Percentiles rank a stretch among this genome's conserved stretches.
Evolutionary conservation across 1,140 invertebrate species (phyloP).

Genomic region (Eupeodes corollae): DNA sequence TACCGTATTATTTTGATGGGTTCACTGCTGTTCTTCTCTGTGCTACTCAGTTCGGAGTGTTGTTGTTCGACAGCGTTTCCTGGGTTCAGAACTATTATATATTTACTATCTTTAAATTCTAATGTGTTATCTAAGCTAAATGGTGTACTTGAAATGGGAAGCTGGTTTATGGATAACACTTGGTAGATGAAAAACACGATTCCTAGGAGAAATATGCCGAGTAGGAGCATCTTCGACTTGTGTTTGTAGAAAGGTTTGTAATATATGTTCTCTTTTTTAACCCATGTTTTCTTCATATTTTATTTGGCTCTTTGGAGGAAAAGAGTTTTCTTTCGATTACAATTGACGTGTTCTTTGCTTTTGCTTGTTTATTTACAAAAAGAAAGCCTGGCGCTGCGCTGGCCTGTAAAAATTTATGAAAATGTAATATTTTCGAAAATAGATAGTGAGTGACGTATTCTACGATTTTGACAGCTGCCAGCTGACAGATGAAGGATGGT

Average conservation of each 20-base stretch:
- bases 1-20: conserved; percentile 31
- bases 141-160: conserved; percentile 23
- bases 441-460: no score
- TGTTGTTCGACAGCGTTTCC: conserved; percentile 14
- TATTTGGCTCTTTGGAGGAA: no score
- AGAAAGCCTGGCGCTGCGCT: no score
- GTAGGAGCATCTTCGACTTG: conserved; percentile 30
- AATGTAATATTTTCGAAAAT: no score
- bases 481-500: no score
- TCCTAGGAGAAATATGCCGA: conserved; percentile 28
- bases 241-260: conserved; percentile 37
- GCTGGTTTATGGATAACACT: conserved; percentile 32
- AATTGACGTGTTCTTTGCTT: no score
- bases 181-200: conserved; percentile 35
- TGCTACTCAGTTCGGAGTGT: conserved; percentile 4
- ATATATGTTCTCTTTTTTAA: conserved; percentile 34
- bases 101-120: conserved; percentile 11
- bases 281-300: conserved; percentile 34
- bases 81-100: conserved; percentile 25
- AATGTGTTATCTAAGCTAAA: conserved; percentile 25
- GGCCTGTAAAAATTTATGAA: no score
- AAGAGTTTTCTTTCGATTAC: no score
- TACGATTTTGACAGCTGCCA: no score
- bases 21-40: conserved; percentile 1
- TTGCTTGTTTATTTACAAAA: no score